phyloP scores from a whole-genome alignment of 2,113 vertebrate species.

The Elachura formosa region DNA sequence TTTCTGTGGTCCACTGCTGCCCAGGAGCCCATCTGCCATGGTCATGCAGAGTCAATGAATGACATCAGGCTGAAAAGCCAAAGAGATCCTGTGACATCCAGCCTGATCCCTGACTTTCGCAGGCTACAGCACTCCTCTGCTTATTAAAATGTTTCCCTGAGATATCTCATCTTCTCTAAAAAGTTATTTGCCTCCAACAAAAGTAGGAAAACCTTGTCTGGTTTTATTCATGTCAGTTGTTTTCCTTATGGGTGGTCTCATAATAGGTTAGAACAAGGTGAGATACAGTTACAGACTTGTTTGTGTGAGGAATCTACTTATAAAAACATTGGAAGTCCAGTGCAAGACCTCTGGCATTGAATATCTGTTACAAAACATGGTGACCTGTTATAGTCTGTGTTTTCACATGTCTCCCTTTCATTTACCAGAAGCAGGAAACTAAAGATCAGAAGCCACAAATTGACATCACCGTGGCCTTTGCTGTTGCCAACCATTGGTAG shows the following conservation, averaged over 20 bases:
- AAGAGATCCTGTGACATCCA: rapidly evolving
- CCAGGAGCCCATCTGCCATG: not conserved
- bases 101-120: not conserved
- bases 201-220: not conserved
- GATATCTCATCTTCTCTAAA: not conserved
- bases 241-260: not conserved
- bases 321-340: not conserved
- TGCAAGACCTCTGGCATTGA: not conserved
- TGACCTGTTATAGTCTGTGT: not conserved
- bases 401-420: not conserved
- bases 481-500: not conserved
- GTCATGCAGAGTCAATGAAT: rapidly evolving
- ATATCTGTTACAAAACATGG: not conserved
- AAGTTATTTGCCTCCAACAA: not conserved
- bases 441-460: not conserved
- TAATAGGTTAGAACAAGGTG: not conserved
- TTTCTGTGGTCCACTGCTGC: not conserved
- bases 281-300: not conserved
- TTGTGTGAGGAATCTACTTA: not conserved
- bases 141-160: not conserved
- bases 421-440: not conserved
- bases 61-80: not conserved
- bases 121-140: not conserved
- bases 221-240: not conserved
- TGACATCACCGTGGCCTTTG: not conserved